Percentiles rank a stretch among this genome's conserved stretches.
phyloP scores from a whole-genome alignment of 2,797 vertebrate species.

The Macropus fuliginosus region DNA sequence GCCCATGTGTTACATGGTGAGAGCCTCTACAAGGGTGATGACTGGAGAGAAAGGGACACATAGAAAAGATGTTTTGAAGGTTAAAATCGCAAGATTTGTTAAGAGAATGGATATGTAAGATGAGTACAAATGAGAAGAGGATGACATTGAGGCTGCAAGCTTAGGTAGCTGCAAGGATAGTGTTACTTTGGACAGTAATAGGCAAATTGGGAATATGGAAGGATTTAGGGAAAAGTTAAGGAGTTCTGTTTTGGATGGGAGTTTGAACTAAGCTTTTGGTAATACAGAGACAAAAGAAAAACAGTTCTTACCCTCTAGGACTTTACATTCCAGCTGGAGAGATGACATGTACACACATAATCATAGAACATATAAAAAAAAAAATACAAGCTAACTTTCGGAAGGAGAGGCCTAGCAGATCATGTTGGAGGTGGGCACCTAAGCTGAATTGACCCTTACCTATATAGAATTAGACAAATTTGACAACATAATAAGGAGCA shows the following conservation, averaged over 20 bases:
- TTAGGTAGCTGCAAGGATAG: not conserved
- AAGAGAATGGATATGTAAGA: not conserved
- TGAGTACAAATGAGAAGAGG: not conserved
- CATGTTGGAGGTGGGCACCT: not conserved
- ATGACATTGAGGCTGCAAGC: not conserved
- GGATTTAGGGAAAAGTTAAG: not conserved
- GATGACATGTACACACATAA: not conserved
- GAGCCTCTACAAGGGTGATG: not conserved
- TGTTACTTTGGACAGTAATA: not conserved
- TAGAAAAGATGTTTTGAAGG: not conserved
- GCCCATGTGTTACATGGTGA: not conserved
- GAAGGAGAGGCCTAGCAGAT: not conserved
- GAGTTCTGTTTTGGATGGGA: not conserved
- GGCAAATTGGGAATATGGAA: not conserved
- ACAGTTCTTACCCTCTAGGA: not conserved
- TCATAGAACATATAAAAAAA: not conserved
- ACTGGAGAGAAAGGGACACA: not conserved
- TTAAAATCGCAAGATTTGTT: not conserved
- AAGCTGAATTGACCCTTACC: not conserved
- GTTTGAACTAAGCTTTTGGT: not conserved
- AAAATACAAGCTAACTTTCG: not conserved
- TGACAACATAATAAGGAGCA: not conserved
- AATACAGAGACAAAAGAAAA: not conserved
- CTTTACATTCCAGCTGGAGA: not conserved
- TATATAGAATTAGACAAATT: not conserved